phyloP scores from a whole-genome alignment of 53 echinoderm and acorn worm species.

The Apostichopus leukothele region DNA sequence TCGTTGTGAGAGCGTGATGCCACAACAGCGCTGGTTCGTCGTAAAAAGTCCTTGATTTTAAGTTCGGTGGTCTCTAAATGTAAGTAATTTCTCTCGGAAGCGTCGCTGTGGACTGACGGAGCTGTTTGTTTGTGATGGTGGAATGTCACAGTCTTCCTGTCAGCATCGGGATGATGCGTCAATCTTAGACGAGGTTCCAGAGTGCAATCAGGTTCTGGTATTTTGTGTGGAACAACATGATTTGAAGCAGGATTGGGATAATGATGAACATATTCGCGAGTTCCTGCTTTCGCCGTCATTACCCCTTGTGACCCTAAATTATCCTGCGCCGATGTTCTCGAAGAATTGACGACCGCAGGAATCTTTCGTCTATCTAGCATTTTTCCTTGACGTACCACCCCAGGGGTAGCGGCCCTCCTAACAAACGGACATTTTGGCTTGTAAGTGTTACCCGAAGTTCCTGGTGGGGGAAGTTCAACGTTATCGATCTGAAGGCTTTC shows the following conservation, averaged over 20 bases:
- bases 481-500: background rate
- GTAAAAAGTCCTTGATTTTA: slow-evolving; percentile 78
- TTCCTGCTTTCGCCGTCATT: background rate
- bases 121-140: background rate
- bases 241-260: background rate
- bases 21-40: slow-evolving; percentile 70
- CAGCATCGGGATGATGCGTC: background rate
- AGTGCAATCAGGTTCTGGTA: background rate
- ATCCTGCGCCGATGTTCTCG: background rate
- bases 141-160: background rate
- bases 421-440: background rate
- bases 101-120: background rate
- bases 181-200: background rate
- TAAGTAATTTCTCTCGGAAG: slow-evolving; percentile 34
- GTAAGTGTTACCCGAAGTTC: background rate
- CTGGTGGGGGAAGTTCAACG: background rate
- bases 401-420: background rate
- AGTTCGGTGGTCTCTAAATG: slow-evolving; percentile 74
- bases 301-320: background rate
- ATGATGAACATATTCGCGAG: background rate
- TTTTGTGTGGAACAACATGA: background rate
- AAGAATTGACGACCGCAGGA: slow-evolving; percentile 12
- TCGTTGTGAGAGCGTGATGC: slow-evolving; percentile 55
- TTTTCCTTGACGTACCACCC: background rate
- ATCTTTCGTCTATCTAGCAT: background rate